phyloP scores from a whole-genome alignment of 2,797 vertebrate species.

The Cichlasoma orientale region DNA sequence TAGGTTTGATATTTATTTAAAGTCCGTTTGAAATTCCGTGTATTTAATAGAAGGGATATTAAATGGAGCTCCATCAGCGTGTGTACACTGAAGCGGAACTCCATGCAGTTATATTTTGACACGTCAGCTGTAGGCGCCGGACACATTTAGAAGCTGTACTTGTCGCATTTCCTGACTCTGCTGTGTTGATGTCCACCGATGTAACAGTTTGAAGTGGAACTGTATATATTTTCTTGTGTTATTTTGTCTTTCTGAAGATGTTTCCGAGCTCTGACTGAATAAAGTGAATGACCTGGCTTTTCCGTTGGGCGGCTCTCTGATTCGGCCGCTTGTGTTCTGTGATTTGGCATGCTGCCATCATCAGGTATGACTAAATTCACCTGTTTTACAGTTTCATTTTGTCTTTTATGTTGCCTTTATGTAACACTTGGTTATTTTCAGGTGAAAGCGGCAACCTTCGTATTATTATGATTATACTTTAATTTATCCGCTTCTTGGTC shows the following conservation, averaged over 20 bases:
- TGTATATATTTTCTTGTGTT: slow-evolving; percentile 24
- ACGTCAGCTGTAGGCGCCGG: slow-evolving; percentile 80
- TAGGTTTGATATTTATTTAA: not conserved
- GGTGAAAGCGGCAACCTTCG: not conserved
- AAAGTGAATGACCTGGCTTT: not conserved
- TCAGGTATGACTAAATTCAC: slow-evolving; percentile 63
- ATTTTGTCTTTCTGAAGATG: not conserved
- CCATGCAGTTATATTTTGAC: slow-evolving; percentile 51
- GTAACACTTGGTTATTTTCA: not conserved
- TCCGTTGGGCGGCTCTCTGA: not conserved
- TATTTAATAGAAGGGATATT: not conserved
- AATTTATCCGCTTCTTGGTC: not conserved
- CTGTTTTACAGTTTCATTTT: not conserved
- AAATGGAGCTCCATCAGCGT: not conserved
- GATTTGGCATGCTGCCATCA: slow-evolving; percentile 62
- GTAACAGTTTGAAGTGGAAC: slow-evolving; percentile 20
- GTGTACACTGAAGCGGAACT: slow-evolving; percentile 63
- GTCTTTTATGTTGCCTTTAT: not conserved
- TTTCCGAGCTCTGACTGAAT: not conserved
- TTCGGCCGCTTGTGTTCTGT: slow-evolving; percentile 20
- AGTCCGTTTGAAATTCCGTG: not conserved
- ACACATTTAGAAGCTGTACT: slow-evolving; percentile 70
- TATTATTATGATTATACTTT: not conserved
- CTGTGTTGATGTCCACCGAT: slow-evolving; percentile 43
- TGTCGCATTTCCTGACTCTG: slow-evolving; percentile 41